Base-by-base conservation (phyloP, 2,888 invertebrate genomes). In the Beris morrisii region DNA sequence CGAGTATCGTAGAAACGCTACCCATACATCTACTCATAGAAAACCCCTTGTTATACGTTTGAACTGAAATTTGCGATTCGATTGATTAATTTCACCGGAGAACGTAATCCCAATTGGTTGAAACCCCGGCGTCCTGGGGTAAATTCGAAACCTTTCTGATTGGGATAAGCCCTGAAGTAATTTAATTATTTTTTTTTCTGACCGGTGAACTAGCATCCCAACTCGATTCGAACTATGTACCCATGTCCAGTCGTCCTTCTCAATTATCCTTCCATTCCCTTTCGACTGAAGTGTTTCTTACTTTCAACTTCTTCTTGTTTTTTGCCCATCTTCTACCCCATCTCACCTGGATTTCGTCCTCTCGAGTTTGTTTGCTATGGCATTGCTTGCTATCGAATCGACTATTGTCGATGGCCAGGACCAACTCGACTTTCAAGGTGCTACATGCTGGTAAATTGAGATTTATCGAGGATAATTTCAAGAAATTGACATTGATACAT, bases 401-500 rank as follows among this genome's bases (percentile, higher is more conserved):
- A 31, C 43, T 22, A 56, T 38, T 13, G 31, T 43, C n/a, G 12
- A n/a, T 44, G 38, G 38, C 9, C 38, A 38, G 38, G 9, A 9
- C 38, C 7, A 38, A 38, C 9, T 38, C 7, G 38, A 22, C 22
- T 22, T 22, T 22, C 38, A 38, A 38, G 38, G 38, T 38, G 38
- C 46, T 15, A 46, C 15, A 12, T 31, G 56, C 22, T 3, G 1
- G 56, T 32, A 56, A 56, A 38, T 32, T 43, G 28, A 58, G 58
- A 58, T 58, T 58, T 58, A 58, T 58, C 28, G 46, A 45, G 46
- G 58, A 58, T 58, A 22, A 38, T 58, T 58, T 58, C 45, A 28
- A 43, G 28, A 43, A 58, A 58, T 58, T 58, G 58, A 58, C 58
- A 58, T 13, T 58, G 58, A 58, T 58, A 44, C 58, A 58, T 58